These are phyloP conservation scores for Steatornis caripensis DNA, from an alignment of 2,113 vertebrate genomes.

Conservation along the genomic window DNA sequence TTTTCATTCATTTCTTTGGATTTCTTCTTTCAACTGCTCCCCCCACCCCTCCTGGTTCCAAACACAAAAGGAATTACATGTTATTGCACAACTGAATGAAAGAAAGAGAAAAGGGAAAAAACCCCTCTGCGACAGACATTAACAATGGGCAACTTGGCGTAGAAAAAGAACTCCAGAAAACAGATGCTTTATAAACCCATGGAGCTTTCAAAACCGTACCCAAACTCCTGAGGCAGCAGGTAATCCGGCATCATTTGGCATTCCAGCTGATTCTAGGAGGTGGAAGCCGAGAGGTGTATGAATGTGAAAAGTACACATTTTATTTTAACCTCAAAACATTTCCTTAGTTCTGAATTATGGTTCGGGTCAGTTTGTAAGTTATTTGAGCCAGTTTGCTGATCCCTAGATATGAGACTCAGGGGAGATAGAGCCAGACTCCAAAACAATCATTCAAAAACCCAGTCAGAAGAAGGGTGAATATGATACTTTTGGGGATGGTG, in stretches of 20 bases:
- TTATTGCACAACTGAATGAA: not conserved
- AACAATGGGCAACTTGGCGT: not conserved
- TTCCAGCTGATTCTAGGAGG: not conserved
- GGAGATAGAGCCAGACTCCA: constrained; percentile 56
- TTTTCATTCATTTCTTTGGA: not conserved
- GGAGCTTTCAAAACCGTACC: not conserved
- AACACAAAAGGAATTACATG: not conserved
- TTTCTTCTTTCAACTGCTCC: not conserved
- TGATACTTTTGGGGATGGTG: constrained; percentile 52
- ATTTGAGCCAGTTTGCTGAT: constrained; percentile 50
- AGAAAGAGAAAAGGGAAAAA: not conserved
- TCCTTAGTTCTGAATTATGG: constrained; percentile 42
- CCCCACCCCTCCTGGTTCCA: not conserved
- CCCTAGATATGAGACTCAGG: constrained; percentile 50
- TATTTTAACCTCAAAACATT: constrained; percentile 29
- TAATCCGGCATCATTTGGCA: not conserved
- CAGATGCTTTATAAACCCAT: not conserved
- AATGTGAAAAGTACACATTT: not conserved
- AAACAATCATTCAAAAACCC: constrained; percentile 53
- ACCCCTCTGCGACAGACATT: rapidly evolving
- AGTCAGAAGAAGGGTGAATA: constrained; percentile 44
- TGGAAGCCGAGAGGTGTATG: not conserved
- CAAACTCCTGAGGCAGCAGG: not conserved
- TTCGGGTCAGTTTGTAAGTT: constrained; percentile 39
- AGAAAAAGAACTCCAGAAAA: not conserved